These are phyloP conservation scores for Cariama cristata DNA, from an alignment of 2,113 vertebrate genomes.

Conservation along the genomic window DNA sequence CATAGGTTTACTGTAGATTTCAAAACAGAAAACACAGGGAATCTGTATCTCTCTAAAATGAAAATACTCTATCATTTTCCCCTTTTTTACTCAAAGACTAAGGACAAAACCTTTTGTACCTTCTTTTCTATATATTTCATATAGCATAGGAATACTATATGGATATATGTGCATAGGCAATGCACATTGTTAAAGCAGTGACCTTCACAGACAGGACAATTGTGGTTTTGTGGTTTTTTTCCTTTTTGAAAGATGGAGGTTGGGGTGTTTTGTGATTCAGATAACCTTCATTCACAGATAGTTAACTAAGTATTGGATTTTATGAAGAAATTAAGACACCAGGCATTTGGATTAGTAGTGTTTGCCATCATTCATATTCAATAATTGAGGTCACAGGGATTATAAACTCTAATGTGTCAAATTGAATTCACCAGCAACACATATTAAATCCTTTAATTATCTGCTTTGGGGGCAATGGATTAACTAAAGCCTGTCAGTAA, in stretches of 20 bases:
- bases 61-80: neutral
- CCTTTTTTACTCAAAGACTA: neutral
- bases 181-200: neutral
- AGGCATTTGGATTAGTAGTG: slow-evolving; percentile 61
- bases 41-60: neutral
- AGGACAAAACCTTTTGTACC: neutral
- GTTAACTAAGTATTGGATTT: slow-evolving; percentile 67
- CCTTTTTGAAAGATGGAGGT: neutral
- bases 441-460: slow-evolving; percentile 71
- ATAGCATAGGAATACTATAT: too few relatives aligned
- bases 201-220: neutral
- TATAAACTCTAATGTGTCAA: slow-evolving; percentile 74
- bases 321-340: slow-evolving; percentile 60
- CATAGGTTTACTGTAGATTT: neutral
- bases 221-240: too few relatives aligned
- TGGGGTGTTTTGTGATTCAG: slow-evolving; percentile 53
- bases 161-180: neutral
- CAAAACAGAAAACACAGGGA: neutral
- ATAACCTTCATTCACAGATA: slow-evolving; percentile 68
- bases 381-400: slow-evolving; percentile 76
- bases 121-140: neutral
- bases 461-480: slow-evolving; percentile 52
- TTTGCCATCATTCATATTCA: slow-evolving; percentile 73
- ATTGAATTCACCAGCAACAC: slow-evolving; percentile 68
- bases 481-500: slow-evolving; percentile 27